A percentile compares a stretch with the other conserved stretches of the same genome.
phyloP scores from a whole-genome alignment of 1,140 invertebrate species.

The Pemphigus obesinymphae region DNA sequence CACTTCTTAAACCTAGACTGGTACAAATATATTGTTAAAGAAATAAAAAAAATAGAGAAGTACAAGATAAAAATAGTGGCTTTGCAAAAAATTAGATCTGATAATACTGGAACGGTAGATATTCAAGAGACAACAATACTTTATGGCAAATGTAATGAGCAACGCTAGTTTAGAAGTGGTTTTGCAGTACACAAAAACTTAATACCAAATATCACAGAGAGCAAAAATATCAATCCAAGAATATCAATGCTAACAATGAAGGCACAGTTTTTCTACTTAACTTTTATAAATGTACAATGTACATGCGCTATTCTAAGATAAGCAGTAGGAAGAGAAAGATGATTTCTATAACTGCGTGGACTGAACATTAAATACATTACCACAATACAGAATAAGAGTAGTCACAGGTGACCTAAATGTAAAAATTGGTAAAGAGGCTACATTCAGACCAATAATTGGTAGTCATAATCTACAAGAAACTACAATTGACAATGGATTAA shows the following conservation, averaged over 20 bases:
- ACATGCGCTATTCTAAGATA: not conserved
- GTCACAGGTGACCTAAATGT: not conserved
- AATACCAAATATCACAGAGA: not conserved
- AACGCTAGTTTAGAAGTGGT: not conserved
- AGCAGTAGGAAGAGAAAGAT: not conserved
- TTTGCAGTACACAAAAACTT: constrained; percentile 1
- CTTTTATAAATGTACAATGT: constrained; percentile 13
- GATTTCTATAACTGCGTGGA: constrained; percentile 4
- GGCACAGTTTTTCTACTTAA: not conserved
- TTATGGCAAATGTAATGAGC: too few species aligned
- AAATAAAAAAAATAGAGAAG: too few species aligned
- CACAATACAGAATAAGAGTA: not conserved
- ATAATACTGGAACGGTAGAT: not conserved
- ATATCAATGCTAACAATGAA: not conserved
- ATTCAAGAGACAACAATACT: not conserved
- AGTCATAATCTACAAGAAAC: not conserved
- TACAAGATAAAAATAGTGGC: too few species aligned
- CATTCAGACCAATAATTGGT: not conserved
- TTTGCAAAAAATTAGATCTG: not conserved
- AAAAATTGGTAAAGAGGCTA: not conserved
- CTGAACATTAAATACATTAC: too few species aligned
- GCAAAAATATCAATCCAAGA: not conserved
- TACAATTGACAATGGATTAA: not conserved
- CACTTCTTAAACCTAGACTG: too few species aligned
- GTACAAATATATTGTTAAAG: too few species aligned